These are phyloP conservation scores for Synodontis membranacea DNA, from an alignment of 2,113 vertebrate species.

Conservation along the genomic window DNA sequence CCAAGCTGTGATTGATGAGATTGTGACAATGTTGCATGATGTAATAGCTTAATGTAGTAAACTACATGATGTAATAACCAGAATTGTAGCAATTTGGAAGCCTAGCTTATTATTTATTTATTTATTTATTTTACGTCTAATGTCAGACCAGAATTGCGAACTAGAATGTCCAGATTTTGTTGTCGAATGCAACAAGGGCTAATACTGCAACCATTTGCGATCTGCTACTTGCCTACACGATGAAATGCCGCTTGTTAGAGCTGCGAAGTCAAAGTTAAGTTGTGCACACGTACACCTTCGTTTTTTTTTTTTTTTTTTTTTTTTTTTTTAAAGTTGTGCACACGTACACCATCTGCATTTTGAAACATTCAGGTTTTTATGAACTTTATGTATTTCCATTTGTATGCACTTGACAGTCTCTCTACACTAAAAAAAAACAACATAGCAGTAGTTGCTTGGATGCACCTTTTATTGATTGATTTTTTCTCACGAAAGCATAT, in stretches of 20 bases:
- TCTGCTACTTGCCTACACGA: not conserved
- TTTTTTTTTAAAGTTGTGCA: not conserved
- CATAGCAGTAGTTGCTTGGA: not conserved
- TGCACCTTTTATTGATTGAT: not conserved
- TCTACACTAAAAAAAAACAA: too few species aligned
- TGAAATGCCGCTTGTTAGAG: not conserved
- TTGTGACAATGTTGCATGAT: not conserved
- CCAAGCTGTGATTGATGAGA: not conserved
- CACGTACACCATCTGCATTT: not conserved
- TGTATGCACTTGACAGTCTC: not conserved
- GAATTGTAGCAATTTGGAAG: not conserved
- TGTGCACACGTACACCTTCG: not conserved
- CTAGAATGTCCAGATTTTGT: not conserved
- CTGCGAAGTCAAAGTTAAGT: not conserved
- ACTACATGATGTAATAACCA: not conserved
- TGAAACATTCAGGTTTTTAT: too few species aligned
- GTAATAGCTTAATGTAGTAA: not conserved
- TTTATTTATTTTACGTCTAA: not conserved
- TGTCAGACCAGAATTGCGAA: not conserved
- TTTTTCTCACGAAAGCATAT: not conserved
- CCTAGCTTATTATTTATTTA: not conserved
- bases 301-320: not conserved
- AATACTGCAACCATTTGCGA: not conserved
- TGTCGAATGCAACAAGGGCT: not conserved
- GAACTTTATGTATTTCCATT: not conserved